A percentile compares a stretch with the other conserved stretches of the same genome.
phyloP scores from a whole-genome alignment of 2,797 vertebrate genomes.

The Catostomus latipinnis region DNA sequence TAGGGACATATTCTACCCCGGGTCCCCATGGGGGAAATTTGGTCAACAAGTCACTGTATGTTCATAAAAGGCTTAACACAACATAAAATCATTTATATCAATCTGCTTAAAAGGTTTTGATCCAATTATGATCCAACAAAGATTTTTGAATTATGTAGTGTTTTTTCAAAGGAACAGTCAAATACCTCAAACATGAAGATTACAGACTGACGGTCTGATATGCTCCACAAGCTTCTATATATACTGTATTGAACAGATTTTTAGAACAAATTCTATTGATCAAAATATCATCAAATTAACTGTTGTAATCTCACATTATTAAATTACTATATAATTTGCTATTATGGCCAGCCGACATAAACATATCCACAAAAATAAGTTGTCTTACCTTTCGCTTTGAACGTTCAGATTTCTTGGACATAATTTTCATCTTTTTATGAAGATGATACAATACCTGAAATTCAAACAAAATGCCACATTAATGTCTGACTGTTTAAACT shows the following conservation, averaged over 20 bases:
- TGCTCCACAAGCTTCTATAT: neutral
- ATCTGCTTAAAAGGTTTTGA: too few species aligned
- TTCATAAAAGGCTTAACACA: too few species aligned
- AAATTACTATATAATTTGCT: neutral
- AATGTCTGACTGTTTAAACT: neutral
- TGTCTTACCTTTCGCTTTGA: slow-evolving; percentile 85
- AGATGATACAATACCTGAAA: slow-evolving; percentile 84
- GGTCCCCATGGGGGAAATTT: too few species aligned
- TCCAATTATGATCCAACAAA: too few species aligned
- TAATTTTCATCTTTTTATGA: slow-evolving; percentile 87
- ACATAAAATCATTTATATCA: too few species aligned
- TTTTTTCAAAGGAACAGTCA: too few species aligned
- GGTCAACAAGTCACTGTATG: too few species aligned
- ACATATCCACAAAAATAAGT: neutral
- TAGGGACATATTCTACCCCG: too few species aligned
- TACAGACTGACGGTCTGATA: neutral
- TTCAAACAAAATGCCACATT: slow-evolving; percentile 1
- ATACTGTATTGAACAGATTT: neutral
- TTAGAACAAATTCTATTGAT: neutral
- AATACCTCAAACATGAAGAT: neutral
- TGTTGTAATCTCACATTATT: neutral
- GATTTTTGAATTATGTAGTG: too few species aligned
- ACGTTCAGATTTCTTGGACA: slow-evolving; percentile 84
- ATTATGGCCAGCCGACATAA: neutral
- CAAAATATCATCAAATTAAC: neutral